Conservation (phyloP, 2,113 vertebrate species). For the Stomatorhinus ivindoensis region DNA sequence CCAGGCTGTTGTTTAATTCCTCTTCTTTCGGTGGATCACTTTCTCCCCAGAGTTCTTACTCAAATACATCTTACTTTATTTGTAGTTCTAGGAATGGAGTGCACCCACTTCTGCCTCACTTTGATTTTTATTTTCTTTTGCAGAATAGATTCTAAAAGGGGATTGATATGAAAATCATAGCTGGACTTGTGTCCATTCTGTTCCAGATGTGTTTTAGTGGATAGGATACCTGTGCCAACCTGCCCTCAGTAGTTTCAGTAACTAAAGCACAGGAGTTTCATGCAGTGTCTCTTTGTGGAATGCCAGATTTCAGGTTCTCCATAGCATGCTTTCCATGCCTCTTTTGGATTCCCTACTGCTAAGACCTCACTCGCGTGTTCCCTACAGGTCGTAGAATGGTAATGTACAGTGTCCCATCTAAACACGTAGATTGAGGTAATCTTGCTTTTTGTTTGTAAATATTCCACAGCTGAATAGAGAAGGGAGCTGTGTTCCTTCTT, state of each 20-base stretch:
- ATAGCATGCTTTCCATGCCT: neutral
- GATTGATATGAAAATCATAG: neutral
- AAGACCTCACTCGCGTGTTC: neutral
- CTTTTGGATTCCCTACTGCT: neutral
- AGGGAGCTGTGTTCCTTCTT: neutral
- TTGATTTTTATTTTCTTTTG: conserved; percentile 16
- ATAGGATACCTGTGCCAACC: conserved; percentile 5
- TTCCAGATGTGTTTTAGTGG: neutral
- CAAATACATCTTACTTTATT: neutral
- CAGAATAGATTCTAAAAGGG: neutral
- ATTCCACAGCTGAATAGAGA: neutral
- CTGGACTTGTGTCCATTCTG: neutral
- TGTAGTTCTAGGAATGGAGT: neutral
- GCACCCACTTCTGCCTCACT: neutral
- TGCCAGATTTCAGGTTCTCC: neutral
- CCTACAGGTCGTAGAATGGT: conserved; percentile 3
- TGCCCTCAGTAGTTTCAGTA: neutral
- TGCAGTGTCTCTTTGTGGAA: neutral
- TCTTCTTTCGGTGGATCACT: neutral
- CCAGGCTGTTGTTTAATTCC: neutral
- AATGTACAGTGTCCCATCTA: conserved; percentile 6
- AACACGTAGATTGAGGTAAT: conserved; percentile 17
- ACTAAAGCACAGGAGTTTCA: neutral
- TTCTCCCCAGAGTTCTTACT: neutral
- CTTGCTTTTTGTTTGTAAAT: conserved; percentile 11